phyloP scores from a whole-genome alignment of 2,113 vertebrate species.

The Phaetusa simplex region DNA sequence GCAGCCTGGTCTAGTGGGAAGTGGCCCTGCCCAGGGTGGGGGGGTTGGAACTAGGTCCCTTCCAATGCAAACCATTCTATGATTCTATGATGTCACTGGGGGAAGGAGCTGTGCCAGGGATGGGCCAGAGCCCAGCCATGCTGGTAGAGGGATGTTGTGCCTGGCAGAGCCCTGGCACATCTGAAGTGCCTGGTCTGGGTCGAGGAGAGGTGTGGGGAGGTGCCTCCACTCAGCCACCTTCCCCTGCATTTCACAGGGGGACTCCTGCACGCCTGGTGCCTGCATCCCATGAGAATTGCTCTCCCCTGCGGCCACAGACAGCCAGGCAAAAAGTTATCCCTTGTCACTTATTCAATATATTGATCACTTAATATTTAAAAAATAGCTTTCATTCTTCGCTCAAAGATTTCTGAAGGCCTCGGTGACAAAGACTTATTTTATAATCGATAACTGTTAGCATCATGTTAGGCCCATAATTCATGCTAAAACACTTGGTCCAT shows the following conservation, averaged over 20 bases:
- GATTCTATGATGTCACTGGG: neutral
- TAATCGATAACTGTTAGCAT: slow-evolving; percentile 72
- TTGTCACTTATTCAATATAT: neutral
- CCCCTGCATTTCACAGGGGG: rapidly evolving
- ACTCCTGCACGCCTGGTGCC: rapidly evolving
- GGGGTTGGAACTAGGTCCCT: neutral
- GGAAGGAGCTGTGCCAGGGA: neutral
- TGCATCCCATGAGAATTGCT: rapidly evolving
- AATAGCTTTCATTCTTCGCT: neutral
- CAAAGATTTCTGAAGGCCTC: slow-evolving; percentile 27
- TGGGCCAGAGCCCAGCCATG: neutral
- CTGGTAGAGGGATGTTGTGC: neutral
- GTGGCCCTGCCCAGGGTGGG: neutral
- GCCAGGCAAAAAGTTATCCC: neutral
- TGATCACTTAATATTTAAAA: neutral
- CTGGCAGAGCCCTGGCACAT: neutral
- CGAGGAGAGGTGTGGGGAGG: too few species aligned
- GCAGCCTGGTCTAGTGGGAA: neutral
- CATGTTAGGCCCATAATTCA: slow-evolving; percentile 70
- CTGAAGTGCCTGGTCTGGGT: too few species aligned
- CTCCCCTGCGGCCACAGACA: neutral
- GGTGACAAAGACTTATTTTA: slow-evolving; percentile 67
- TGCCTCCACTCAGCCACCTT: neutral
- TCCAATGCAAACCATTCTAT: neutral
- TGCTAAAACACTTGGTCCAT: slow-evolving; percentile 61